phyloP scores from a whole-genome alignment of 2,797 vertebrate genomes.

The Cossypha caffra region DNA sequence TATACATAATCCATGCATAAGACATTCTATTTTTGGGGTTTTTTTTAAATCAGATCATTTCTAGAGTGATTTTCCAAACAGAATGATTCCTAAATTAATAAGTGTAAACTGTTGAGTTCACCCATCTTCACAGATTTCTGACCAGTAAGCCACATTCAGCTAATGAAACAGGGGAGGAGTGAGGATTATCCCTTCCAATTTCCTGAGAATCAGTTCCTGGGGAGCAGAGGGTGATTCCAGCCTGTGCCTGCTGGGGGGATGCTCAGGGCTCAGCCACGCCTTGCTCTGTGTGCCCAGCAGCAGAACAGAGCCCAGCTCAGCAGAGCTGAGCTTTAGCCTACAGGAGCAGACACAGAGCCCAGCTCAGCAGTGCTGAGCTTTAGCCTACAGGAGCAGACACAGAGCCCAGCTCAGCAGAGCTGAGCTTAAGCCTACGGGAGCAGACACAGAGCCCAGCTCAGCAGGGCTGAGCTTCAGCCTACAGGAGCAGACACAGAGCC shows the following conservation, averaged over 20 bases:
- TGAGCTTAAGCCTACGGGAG: background rate
- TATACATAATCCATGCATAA: background rate
- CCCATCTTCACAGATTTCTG: accelerated
- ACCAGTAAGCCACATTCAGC: background rate
- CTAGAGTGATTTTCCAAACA: background rate
- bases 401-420: background rate
- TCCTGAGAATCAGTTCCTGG: background rate
- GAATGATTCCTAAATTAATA: background rate
- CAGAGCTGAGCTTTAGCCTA: background rate
- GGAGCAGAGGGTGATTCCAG: background rate
- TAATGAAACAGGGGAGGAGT: background rate
- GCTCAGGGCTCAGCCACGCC: background rate
- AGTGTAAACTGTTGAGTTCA: background rate
- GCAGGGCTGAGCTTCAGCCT: background rate
- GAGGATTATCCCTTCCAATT: background rate
- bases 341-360: background rate
- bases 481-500: background rate
- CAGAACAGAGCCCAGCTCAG: background rate
- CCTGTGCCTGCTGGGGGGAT: background rate
- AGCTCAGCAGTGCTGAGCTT: background rate
- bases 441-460: background rate
- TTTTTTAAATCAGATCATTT: background rate
- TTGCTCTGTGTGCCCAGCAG: background rate
- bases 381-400: background rate
- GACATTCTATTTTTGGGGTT: background rate